Evolutionary conservation across 2,888 invertebrate species (phyloP), one percentile per base, ranked within the genome.

Genomic region (Tanytarsus gracilentus): DNA sequence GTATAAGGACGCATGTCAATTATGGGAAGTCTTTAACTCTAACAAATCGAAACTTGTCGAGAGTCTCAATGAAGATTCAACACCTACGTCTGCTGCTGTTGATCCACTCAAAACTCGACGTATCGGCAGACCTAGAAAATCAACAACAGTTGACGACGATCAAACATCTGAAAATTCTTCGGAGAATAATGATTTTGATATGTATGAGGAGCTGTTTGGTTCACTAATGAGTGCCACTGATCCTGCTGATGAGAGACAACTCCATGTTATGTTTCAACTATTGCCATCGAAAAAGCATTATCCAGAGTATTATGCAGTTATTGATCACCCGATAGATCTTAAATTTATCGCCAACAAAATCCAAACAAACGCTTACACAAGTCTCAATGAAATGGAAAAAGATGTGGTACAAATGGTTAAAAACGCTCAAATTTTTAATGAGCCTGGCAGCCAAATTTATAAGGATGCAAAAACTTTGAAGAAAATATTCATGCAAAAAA

Each of bases 391-490:
- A 61, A 78, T 99, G 77, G 96, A 96, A 71, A 84, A 84, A 63
- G 98, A 99, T 77, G 74, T 99, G 36, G 72, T 86, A 64, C 77
- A 90, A 58, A 91, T 99, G 88, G 89, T 90, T 51, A 85, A 88
- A 65, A 99, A 99, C 73, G 98, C 98, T 0, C 96, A 95, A 70
- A 78, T 84, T 16, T 99, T 95, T 70, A 98, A 98, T 71, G 97
- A 97, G 69, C 94, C 98, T 0, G 94, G 94, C 2, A 96, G 96
- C 11, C 87, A 88, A 70, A 96, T 98, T 66, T 97, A 95, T 70
- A 95, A 93, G 74, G 94, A 96, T 74, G 95, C 97, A 1, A 92
- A 91, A 69, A 78, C 84, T 23, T 74, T 98, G 60, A 88, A 90
- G 69, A 58, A 36, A 58, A 29, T 58, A 7, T 83, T 84, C 62